Base-by-base conservation (phyloP, 2,888 invertebrate genomes). In the Epicampocera succincta region DNA sequence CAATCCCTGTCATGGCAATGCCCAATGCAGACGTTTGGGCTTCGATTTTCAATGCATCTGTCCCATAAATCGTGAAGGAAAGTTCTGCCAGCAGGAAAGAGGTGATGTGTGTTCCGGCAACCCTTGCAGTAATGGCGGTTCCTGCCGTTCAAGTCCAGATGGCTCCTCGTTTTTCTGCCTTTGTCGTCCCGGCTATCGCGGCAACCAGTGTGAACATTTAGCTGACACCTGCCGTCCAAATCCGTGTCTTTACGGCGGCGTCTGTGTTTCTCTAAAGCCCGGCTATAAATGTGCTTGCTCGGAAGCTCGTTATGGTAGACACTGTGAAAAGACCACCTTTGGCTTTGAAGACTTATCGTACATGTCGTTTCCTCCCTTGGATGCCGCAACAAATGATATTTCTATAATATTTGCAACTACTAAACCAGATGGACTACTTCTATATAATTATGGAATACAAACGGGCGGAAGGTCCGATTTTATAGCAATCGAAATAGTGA, bases 161-260 rank as follows among this genome's bases (percentile, higher is more conserved):
- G 95, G 96, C 58, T 95, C 95, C 33, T 95, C 96, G 38, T 98
- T 96, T 93, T 97, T 97, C 91, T 99, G 98, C 87, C 92, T 97
- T 1, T 99, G 98, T 89, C 94, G 97, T 2, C 96, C 97, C 2
- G 98, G 98, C 0, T 98, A 96, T 90, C 93, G 96, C 12, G 98
- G 99, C 2, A 96, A 96, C 89, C 95, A 95, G 85, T 99, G 98
- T 89, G 97, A 98, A 92, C 94, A 95, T 19, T 92, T 96, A 3
- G 95, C 96, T 0, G 97, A 98, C 89, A 96, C 96, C 0, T 99
- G 98, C 88, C 93, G 97, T 79, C 96, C 97, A 0, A 97, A 98
- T 90, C 98, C 98, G n/a, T 98, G 98, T 87, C 92, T 96, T 82
- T 93, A 97, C 89, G 97, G 97, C 29, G 98, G 98, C 38, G 93